A percentile compares a stretch with the other conserved stretches of the same genome.
These are phyloP conservation scores for Campylorhamphus procurvoides DNA, from an alignment of 2,113 vertebrate species.

Conservation along the genomic window DNA sequence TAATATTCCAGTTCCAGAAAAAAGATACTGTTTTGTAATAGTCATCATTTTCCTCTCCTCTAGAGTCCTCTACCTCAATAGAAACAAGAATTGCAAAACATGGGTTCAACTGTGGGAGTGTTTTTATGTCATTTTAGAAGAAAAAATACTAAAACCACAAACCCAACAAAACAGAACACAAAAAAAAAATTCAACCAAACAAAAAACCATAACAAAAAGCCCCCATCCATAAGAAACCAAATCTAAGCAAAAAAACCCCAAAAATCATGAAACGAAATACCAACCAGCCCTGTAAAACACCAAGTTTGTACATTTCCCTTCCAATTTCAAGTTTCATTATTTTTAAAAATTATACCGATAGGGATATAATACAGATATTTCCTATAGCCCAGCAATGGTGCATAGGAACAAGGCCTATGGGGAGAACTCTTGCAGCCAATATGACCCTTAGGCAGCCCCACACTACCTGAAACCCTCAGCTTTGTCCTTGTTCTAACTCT, in stretches of 20 bases:
- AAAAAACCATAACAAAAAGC: neutral
- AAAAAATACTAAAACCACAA: neutral
- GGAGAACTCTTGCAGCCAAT: neutral
- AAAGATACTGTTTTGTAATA: neutral
- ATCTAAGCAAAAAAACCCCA: neutral
- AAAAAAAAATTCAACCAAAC: neutral
- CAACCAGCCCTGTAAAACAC: neutral
- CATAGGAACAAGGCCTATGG: too few species aligned
- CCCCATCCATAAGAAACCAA: neutral
- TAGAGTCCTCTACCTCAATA: neutral
- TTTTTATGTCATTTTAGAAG: neutral
- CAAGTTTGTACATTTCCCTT: neutral
- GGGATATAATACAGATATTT: neutral
- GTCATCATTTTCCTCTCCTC: neutral
- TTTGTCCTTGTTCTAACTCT: neutral
- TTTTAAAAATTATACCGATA: neutral
- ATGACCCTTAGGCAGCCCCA: neutral
- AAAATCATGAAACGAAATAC: neutral
- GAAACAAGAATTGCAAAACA: neutral
- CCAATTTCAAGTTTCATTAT: neutral
- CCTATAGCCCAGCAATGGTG: neutral
- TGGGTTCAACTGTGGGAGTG: neutral
- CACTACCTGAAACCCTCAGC: neutral
- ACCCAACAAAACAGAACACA: neutral
- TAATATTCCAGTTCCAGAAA: neutral